phyloP scores from a whole-genome alignment of 2,797 vertebrate genomes.

The Ambastaia sidthimunki region DNA sequence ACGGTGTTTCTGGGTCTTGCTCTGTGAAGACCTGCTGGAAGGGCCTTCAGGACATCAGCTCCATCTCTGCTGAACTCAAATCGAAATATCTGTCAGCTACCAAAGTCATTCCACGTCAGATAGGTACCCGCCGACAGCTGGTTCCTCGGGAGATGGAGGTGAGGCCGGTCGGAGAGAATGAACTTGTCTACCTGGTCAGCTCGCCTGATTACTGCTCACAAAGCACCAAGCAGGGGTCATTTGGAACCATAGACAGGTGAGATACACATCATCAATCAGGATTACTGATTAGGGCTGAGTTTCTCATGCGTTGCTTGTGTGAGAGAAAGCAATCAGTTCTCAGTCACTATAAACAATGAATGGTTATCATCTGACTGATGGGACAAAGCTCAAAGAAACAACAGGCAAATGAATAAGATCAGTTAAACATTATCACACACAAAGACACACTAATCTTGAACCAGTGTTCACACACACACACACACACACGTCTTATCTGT shows the following conservation, averaged over 20 bases:
- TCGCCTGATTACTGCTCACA: constrained; percentile 77
- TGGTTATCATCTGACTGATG: constrained; percentile 28
- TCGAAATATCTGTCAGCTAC: constrained; percentile 77
- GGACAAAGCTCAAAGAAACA: background rate
- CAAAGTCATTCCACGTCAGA: constrained; percentile 73
- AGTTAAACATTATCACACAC: background rate
- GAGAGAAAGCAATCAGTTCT: background rate
- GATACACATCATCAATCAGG: constrained; percentile 4
- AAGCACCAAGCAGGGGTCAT: constrained; percentile 72
- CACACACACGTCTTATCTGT: background rate
- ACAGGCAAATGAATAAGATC: constrained; percentile 10
- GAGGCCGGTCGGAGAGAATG: constrained; percentile 70
- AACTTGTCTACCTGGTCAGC: constrained; percentile 77
- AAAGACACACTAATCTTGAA: too few relatives aligned
- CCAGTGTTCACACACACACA: background rate
- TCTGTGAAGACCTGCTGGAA: constrained; percentile 83
- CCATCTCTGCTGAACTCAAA: constrained; percentile 75
- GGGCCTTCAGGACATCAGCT: constrained; percentile 70
- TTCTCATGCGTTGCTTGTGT: background rate
- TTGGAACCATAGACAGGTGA: constrained; percentile 80
- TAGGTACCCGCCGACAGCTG: constrained; percentile 74
- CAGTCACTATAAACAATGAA: constrained; percentile 22
- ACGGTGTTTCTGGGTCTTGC: constrained; percentile 81
- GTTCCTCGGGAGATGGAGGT: constrained; percentile 73
- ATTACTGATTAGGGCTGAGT: constrained; percentile 4